These are phyloP conservation scores for Lasaia peninsularis DNA, from an alignment of 1,140 invertebrate species.

Conservation along the genomic window DNA sequence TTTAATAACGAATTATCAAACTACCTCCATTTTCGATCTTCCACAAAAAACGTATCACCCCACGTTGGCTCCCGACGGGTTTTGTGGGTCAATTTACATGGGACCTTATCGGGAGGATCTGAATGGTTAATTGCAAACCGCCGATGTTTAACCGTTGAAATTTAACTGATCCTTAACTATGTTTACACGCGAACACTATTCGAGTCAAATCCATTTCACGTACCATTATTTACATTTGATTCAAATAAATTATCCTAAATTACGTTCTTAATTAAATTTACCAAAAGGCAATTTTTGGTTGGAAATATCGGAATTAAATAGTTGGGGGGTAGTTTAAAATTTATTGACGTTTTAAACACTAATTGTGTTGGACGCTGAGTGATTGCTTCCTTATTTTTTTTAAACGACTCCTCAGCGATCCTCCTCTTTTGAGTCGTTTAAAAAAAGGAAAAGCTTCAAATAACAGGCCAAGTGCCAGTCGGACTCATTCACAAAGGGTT, in stretches of 20 bases:
- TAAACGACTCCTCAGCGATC: too few relatives aligned
- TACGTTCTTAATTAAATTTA: slow-evolving; percentile 9
- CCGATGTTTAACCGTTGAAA: slow-evolving; percentile 50
- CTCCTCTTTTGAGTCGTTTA: too few relatives aligned
- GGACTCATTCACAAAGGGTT: too few relatives aligned
- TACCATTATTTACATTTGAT: slow-evolving; percentile 2
- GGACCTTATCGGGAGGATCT: slow-evolving; percentile 48
- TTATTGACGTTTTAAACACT: not conserved
- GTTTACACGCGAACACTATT: slow-evolving; percentile 32
- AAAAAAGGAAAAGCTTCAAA: too few relatives aligned
- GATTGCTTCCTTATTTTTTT: too few relatives aligned
- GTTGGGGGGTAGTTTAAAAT: not conserved
- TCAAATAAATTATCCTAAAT: slow-evolving; percentile 9
- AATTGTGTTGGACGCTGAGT: not conserved
- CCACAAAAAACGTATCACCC: slow-evolving; percentile 1
- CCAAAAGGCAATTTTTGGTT: not conserved
- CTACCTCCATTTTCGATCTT: slow-evolving; percentile 4
- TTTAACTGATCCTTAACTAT: slow-evolving; percentile 46
- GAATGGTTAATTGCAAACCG: slow-evolving; percentile 58
- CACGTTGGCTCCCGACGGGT: slow-evolving; percentile 2
- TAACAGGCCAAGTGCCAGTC: too few relatives aligned
- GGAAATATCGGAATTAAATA: not conserved
- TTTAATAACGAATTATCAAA: slow-evolving; percentile 10
- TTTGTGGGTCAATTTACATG: slow-evolving; percentile 61
- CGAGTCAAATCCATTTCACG: slow-evolving; percentile 9